Evolutionary conservation across 1,140 invertebrate genomes (phyloP).

Genomic region (Callitettix versicolor): DNA sequence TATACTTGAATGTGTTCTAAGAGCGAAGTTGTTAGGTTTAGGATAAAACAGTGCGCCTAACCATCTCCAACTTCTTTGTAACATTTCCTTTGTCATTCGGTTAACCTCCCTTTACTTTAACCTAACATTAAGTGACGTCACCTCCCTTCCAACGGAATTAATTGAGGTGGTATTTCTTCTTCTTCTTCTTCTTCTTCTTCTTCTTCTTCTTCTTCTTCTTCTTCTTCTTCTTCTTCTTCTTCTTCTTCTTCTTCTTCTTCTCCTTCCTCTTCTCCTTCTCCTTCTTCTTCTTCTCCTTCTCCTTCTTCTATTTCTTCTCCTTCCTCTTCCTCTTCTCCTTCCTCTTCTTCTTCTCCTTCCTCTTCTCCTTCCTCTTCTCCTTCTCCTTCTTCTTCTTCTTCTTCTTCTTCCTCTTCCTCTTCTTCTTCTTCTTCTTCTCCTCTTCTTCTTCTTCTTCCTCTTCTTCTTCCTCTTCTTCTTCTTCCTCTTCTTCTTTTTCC

Average conservation of each 20-base stretch:
- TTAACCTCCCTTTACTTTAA: no score
- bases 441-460: slow-evolving; percentile 6
- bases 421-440: no score
- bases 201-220: slow-evolving; percentile 7
- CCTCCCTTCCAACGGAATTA: no score
- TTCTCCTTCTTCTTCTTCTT: slow-evolving; percentile 7
- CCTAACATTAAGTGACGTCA: no score
- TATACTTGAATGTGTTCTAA: no score
- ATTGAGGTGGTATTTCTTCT: no score
- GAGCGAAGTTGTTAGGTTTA: no score
- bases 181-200: not conserved
- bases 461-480: not conserved
- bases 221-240: slow-evolving; percentile 5
- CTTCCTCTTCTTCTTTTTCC: not conserved
- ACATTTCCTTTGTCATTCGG: no score
- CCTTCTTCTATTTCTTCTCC: not conserved
- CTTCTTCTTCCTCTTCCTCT: slow-evolving; percentile 5
- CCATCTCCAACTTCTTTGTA: no score
- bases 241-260: no score
- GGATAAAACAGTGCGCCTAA: no score
- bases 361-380: no score
- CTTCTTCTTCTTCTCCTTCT: not conserved
- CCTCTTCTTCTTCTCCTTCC: slow-evolving; percentile 4
- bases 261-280: not conserved
- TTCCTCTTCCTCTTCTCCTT: not conserved